phyloP scores from a whole-genome alignment of 2,113 vertebrate species.

The Ancistrus triradiatus region DNA sequence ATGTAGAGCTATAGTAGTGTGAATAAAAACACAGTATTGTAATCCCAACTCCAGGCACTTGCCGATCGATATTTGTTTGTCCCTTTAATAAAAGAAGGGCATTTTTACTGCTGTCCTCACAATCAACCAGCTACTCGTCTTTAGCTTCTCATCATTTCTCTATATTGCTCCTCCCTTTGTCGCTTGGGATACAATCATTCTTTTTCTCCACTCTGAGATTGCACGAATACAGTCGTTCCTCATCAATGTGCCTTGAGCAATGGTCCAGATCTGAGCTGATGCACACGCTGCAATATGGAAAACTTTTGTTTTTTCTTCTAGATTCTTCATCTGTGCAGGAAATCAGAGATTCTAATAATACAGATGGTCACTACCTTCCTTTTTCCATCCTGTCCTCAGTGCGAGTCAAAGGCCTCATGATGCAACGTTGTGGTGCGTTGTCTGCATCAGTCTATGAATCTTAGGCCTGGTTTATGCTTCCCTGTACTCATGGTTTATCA shows the following conservation, averaged over 20 bases:
- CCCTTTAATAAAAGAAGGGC: slow-evolving; percentile 73
- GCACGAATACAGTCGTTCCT: slow-evolving; percentile 85
- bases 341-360: slow-evolving; percentile 10
- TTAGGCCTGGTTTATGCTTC: too few species aligned
- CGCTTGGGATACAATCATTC: slow-evolving; percentile 36
- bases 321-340: slow-evolving; percentile 35
- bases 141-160: slow-evolving; percentile 74
- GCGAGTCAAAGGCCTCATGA: slow-evolving; percentile 33
- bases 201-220: slow-evolving; percentile 73
- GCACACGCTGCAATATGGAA: slow-evolving; percentile 81
- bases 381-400: neutral
- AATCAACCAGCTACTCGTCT: slow-evolving; percentile 86
- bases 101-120: slow-evolving; percentile 90
- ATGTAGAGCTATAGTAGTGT: slow-evolving; percentile 93
- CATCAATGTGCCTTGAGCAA: slow-evolving; percentile 98
- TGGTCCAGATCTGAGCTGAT: slow-evolving; percentile 87
- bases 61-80: slow-evolving; percentile 84
- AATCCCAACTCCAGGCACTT: slow-evolving; percentile 92
- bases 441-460: slow-evolving; percentile 8
- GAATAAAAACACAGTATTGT: slow-evolving; percentile 94
- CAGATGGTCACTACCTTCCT: neutral
- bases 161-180: slow-evolving; percentile 38
- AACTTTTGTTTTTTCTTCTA: slow-evolving; percentile 68
- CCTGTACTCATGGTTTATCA: too few species aligned
- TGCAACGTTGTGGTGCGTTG: slow-evolving; percentile 16